phyloP scores from a whole-genome alignment of 2,888 invertebrate genomes.

The Ennomos fuscantarius region DNA sequence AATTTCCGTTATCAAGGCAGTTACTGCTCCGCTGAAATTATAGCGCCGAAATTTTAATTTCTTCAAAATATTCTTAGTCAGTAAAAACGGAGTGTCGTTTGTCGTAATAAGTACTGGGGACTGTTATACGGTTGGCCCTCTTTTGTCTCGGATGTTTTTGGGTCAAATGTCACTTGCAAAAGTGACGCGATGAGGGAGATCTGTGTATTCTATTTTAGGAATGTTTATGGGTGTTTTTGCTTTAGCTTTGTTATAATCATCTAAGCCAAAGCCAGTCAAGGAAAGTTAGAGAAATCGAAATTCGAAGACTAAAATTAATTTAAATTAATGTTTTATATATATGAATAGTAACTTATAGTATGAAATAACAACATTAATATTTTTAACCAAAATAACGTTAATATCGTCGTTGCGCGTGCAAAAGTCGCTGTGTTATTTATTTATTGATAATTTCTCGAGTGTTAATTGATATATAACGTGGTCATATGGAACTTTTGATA shows the following conservation, averaged over 20 bases:
- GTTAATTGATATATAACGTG: too few species aligned
- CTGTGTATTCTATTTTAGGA: constrained; percentile 16
- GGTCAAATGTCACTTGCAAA: constrained; percentile 27
- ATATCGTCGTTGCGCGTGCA: too few species aligned
- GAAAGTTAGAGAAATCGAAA: too few species aligned
- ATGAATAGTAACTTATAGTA: too few species aligned
- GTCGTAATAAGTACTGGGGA: constrained; percentile 17
- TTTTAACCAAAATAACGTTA: too few species aligned
- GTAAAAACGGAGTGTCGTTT: constrained; percentile 34
- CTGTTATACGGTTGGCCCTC: constrained; percentile 11
- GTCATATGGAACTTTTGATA: too few species aligned
- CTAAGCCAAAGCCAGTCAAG: background rate
- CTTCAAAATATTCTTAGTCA: constrained; percentile 41
- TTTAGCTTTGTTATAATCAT: background rate
- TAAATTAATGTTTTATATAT: too few species aligned
- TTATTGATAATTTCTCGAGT: too few species aligned
- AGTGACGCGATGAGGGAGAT: constrained; percentile 13
- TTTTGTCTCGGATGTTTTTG: constrained; percentile 26
- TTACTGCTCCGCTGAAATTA: constrained; percentile 33
- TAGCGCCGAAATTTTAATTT: constrained; percentile 41
- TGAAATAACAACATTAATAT: too few species aligned
- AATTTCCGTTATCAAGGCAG: constrained; percentile 42
- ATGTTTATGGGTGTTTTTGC: constrained; percentile 3
- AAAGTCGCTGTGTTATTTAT: too few species aligned
- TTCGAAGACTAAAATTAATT: background rate